Percentiles rank a stretch among this genome's conserved stretches.
phyloP scores from a whole-genome alignment of 2,113 vertebrate species.

The Plectropomus leopardus region DNA sequence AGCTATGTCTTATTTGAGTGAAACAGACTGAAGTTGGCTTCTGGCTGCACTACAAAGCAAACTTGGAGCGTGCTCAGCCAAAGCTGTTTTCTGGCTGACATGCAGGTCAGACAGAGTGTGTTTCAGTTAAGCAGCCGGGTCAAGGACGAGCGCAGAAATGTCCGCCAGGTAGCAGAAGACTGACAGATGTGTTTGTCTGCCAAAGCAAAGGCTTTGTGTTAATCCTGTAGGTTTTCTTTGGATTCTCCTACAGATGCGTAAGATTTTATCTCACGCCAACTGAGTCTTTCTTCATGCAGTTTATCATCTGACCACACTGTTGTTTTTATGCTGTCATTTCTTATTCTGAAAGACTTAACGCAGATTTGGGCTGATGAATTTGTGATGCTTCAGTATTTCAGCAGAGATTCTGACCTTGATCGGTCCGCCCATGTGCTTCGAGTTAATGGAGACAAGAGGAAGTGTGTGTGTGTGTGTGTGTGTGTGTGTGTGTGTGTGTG shows the following conservation, averaged over 20 bases:
- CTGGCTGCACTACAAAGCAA: slow-evolving; percentile 79
- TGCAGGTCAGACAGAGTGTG: slow-evolving; percentile 46
- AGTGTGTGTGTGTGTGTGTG: no score
- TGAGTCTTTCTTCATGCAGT: background rate
- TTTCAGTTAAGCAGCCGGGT: slow-evolving; percentile 39
- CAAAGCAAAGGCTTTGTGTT: slow-evolving; percentile 28
- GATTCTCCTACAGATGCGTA: slow-evolving; percentile 16
- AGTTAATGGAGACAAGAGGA: no score
- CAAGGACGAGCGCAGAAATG: slow-evolving; percentile 43
- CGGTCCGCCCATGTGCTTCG: background rate
- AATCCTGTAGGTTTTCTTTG: slow-evolving; percentile 20
- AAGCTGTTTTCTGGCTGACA: slow-evolving; percentile 37
- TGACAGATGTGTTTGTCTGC: slow-evolving; percentile 41
- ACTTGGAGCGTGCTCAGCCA: slow-evolving; percentile 47
- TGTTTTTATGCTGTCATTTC: background rate
- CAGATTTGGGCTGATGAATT: no score
- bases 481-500: background rate
- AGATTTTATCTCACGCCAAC: slow-evolving; percentile 1
- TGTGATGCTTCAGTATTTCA: no score
- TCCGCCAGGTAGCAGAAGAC: slow-evolving; percentile 32
- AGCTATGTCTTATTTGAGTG: slow-evolving; percentile 30
- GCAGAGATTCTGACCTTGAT: background rate
- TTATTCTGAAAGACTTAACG: background rate
- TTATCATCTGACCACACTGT: background rate
- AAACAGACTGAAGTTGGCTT: slow-evolving; percentile 42